These are phyloP conservation scores for Ceramica pisi DNA, from an alignment of 2,888 invertebrate genomes.

Conservation along the genomic window DNA sequence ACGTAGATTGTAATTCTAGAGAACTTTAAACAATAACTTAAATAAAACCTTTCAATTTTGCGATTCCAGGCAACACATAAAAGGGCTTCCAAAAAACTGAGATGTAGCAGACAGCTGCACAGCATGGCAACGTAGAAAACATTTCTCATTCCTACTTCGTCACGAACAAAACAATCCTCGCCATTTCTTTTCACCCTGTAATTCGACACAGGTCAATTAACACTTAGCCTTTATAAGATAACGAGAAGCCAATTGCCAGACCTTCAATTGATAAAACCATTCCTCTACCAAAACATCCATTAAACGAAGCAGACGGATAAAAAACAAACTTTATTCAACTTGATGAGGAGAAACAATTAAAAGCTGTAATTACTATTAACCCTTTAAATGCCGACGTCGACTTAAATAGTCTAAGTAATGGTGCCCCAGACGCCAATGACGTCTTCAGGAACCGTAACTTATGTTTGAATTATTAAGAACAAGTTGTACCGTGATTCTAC, in stretches of 20 bases:
- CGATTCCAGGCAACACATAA: slow-evolving; percentile 5
- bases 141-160: slow-evolving; percentile 20
- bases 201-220: slow-evolving; percentile 50
- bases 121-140: slow-evolving; percentile 15
- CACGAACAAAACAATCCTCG: slow-evolving; percentile 25
- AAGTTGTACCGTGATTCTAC: slow-evolving; percentile 54
- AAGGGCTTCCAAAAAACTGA: slow-evolving; percentile 13
- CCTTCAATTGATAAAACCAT: slow-evolving; percentile 55
- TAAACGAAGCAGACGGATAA: slow-evolving; percentile 52
- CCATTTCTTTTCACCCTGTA: slow-evolving; percentile 37
- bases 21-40: neutral
- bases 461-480: slow-evolving; percentile 69
- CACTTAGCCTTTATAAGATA: slow-evolving; percentile 48
- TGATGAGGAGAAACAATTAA: slow-evolving; percentile 62
- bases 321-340: slow-evolving; percentile 57
- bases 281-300: slow-evolving; percentile 58
- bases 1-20: neutral
- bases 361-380: slow-evolving; percentile 65
- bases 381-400: slow-evolving; percentile 60
- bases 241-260: slow-evolving; percentile 49
- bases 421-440: slow-evolving; percentile 64
- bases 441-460: slow-evolving; percentile 62
- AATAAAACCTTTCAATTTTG: slow-evolving; percentile 11
- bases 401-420: slow-evolving; percentile 62
- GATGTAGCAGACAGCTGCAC: slow-evolving; percentile 10